Evolutionary conservation across 2,113 vertebrate species (phyloP), one percentile per base, ranked within the genome.

Genomic region (Helogale parvula): DNA sequence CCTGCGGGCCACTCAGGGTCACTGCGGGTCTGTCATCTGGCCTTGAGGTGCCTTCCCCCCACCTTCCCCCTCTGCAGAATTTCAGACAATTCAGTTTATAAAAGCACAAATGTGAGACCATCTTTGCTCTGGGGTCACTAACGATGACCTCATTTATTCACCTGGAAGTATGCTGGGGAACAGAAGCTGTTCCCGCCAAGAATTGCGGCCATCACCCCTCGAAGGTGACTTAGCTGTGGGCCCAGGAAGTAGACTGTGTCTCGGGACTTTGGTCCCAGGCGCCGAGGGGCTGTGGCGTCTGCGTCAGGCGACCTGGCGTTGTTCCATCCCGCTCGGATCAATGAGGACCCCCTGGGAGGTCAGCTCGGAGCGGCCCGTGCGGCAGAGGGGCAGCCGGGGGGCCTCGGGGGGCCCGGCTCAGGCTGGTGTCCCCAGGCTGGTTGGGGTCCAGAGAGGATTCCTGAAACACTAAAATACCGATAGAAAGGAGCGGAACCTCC

Each of bases 231-330:
- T 65, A 52, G 52, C 80, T 38, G 0, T 21, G 14, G 52, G 81
- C 33, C 72, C 65, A 33, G 72, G 54, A 71, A 63, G 66, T 33
- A 15, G 71, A 12, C 71, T 23, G 19, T 10, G 2, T 41, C 60
- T 80, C 60, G 21, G 65, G 80, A 79, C 60, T 11, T 45, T 2
- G 1, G 47, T 33, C n/a, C 45, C 7, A 7, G 25, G 69, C 13
- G 0, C 33, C 27, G 38, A 7, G 50, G 68, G 35, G 25, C 10
- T 0, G 14, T 31, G 19, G 9, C 10, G 1, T 7, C 5, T 12
- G 6, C 29, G 12, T 63, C 33, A 71, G 0, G 9, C 21, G 1
- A 41, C 27, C 41, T 15, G 25, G 45, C 35, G 41, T 12, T 14
- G 13, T 50, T 7, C 38, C n/a, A 7, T n/a, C n/a, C 15, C 27